Evolutionary conservation across 2,888 invertebrate species (phyloP), one percentile per base, ranked within the genome.

Genomic region (Tetanocera ferruginea): DNA sequence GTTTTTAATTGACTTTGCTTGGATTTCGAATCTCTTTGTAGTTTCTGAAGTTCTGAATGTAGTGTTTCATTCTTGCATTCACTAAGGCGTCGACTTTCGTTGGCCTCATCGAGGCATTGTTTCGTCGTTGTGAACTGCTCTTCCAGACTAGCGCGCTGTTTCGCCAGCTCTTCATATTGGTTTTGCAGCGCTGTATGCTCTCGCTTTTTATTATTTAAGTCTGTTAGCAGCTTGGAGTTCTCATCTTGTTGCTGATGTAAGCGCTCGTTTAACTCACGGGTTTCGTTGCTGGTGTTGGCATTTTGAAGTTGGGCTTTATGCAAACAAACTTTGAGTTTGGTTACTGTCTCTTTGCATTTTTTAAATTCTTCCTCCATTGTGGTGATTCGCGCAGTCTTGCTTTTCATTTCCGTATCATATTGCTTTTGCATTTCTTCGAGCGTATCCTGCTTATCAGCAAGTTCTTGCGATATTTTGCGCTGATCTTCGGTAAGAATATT

Each of bases 51-150:
- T 51, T 83, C 76, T 5, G 73, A 69, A 2, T 79, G 57, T 28
- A 82, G 19, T 5, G 67, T 49, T 6, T 82, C 79, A 8, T 73
- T 78, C 73, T 83, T 83, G 19, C 72, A 75, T 70, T 83, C 82
- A n/a, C 66, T 79, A 9, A 73, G 43, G 3, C 74, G 55, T 57
- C 82, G 82, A 4, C 60, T 49, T n/a, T 69, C 76, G 9, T 62
- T 69, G 8, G 80, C 60, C 51, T 81, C 81, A 66, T 81, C 81
- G 6, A 82, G 23, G 25, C 79, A 74, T 17, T 74, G 43, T 2
- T 80, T 78, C 19, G 78, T 66, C 11, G 31, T 19, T 25, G 80
- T 64, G 0, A 81, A 69, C 55, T 82, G 76, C n/a, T 81, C 70
- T 52, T 78, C 73, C 4, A 78, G 3, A n/a, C 69, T 62, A 34